These are phyloP conservation scores for Melanotus villosus DNA, from an alignment of 2,888 invertebrate genomes.

Conservation along the genomic window DNA sequence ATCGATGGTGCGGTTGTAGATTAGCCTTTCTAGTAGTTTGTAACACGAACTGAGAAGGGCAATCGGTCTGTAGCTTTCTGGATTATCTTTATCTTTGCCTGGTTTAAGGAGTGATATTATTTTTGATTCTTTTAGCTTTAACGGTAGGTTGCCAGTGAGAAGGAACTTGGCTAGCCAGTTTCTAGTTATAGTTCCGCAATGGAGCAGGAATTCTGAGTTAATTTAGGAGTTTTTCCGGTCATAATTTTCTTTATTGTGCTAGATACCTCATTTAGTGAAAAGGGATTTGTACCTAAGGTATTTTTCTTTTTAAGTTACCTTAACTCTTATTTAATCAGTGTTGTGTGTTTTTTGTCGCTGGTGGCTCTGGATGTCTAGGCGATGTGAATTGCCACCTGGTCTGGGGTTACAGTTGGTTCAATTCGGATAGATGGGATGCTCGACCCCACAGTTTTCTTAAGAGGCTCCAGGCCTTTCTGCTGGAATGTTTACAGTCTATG, in stretches of 20 bases:
- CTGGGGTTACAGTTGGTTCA: neutral
- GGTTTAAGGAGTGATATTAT: constrained; percentile 8
- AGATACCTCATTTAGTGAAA: neutral
- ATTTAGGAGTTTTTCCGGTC: neutral
- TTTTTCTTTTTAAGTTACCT: neutral
- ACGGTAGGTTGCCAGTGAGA: neutral
- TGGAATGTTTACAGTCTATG: too few relatives aligned
- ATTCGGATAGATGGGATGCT: neutral
- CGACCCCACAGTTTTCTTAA: too few relatives aligned
- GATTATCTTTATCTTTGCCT: neutral
- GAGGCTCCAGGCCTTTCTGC: too few relatives aligned
- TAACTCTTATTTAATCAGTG: neutral
- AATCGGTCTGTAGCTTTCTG: neutral
- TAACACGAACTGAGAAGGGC: constrained; percentile 10
- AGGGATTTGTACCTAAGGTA: too few relatives aligned
- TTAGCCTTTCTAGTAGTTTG: constrained; percentile 30
- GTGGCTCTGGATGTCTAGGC: neutral
- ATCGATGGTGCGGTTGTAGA: constrained; percentile 43
- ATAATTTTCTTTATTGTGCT: neutral
- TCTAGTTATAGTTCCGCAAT: neutral
- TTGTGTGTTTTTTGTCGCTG: neutral
- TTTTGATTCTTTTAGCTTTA: neutral
- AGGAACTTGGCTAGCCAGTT: neutral
- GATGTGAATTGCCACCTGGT: neutral
- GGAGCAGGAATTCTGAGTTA: neutral